phyloP scores from a whole-genome alignment of 2,797 vertebrate species.

The Coccyzus lansbergi region DNA sequence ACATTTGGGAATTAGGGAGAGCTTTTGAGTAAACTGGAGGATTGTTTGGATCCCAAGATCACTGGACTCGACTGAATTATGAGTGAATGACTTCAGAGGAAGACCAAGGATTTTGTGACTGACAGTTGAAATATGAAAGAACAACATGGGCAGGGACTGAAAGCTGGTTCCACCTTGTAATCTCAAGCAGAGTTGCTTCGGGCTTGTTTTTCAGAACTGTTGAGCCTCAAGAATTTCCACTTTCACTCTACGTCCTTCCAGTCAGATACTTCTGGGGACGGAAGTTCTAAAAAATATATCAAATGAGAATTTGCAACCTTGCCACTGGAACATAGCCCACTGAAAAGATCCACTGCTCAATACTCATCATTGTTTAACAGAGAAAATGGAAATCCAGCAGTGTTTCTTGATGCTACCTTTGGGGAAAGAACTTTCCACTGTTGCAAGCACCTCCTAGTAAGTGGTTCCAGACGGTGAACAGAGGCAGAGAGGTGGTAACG shows the following conservation, averaged over 20 bases:
- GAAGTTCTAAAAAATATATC: neutral
- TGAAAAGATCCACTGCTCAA: neutral
- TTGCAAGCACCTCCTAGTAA: slow-evolving; percentile 14
- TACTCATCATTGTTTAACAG: slow-evolving; percentile 15
- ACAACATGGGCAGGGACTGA: neutral
- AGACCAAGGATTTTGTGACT: neutral
- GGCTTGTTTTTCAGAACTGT: neutral
- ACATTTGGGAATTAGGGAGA: neutral
- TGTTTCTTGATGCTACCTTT: neutral
- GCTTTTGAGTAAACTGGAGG: neutral
- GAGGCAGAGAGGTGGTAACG: neutral
- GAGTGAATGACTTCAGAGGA: neutral
- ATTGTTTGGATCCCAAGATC: neutral
- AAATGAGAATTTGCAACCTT: neutral
- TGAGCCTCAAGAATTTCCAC: neutral
- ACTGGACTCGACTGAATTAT: neutral
- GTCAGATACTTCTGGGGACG: neutral
- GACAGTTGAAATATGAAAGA: neutral
- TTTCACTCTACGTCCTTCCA: neutral
- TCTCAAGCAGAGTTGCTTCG: neutral
- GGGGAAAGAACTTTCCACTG: slow-evolving; percentile 3
- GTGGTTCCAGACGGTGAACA: neutral
- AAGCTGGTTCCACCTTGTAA: neutral
- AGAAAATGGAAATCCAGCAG: slow-evolving; percentile 40
- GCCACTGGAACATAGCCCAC: fast-evolving